These are phyloP conservation scores for Sus scrofa DNA, from an alignment of 2,113 vertebrate genomes.

Conservation along the genomic window T2T-Sscrofa CM000828.6:14195001-14195500, in stretches of 20 bases:
- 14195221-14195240: slow-evolving; percentile 66
- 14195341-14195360: slow-evolving; percentile 74
- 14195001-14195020: slow-evolving; percentile 15
- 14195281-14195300: slow-evolving; percentile 76
- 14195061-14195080: slow-evolving; percentile 7
- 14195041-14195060: slow-evolving; percentile 19
- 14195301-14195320: slow-evolving; percentile 78
- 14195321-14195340: slow-evolving; percentile 75
- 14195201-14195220: slow-evolving; percentile 20
- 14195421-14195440: slow-evolving; percentile 85
- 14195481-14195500: slow-evolving; percentile 82
- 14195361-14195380: slow-evolving; percentile 78
- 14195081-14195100: not conserved
- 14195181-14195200: slow-evolving; percentile 73
- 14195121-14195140: not conserved
- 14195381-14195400: slow-evolving; percentile 82
- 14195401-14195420: slow-evolving; percentile 84
- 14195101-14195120: slow-evolving; percentile 57
- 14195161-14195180: slow-evolving; percentile 62
- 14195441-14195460: slow-evolving; percentile 84
- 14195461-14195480: slow-evolving; percentile 83
- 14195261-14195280: slow-evolving; percentile 63
- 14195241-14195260: slow-evolving; percentile 71
- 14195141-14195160: not conserved
- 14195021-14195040: slow-evolving; percentile 65